phyloP scores from a whole-genome alignment of 2,888 invertebrate genomes.

The Blastobasis adustella region DNA sequence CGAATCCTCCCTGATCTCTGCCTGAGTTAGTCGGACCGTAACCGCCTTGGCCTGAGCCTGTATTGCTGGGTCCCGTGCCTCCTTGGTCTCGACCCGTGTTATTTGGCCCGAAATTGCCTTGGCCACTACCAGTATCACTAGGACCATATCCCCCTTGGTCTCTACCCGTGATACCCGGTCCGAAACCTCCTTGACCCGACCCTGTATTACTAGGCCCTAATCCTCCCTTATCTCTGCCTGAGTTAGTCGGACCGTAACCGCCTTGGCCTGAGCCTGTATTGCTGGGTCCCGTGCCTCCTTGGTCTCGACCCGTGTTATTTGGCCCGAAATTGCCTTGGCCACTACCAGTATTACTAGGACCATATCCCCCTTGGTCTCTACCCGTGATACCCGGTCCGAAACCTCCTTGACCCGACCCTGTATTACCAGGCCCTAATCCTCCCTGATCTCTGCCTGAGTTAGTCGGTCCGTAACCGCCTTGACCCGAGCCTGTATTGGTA shows the following conservation, averaged over 20 bases:
- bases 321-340: background rate
- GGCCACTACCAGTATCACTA: constrained; percentile 8
- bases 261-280: background rate
- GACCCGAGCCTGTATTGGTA: background rate
- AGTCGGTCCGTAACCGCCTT: background rate
- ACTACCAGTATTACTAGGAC: background rate
- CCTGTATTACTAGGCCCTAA: background rate
- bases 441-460: background rate
- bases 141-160: constrained; percentile 15
- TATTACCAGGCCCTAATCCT: background rate
- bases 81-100: background rate
- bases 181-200: background rate
- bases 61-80: no score
- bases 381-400: no score
- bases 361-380: background rate
- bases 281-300: background rate
- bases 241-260: background rate
- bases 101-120: background rate
- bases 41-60: no score
- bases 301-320: background rate
- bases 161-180: no score
- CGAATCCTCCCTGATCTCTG: background rate
- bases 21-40: background rate
- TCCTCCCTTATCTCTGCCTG: background rate
- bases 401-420: no score